Evolutionary conservation across 2,888 invertebrate genomes (phyloP).

Genomic region (Brachyptera putata): DNA sequence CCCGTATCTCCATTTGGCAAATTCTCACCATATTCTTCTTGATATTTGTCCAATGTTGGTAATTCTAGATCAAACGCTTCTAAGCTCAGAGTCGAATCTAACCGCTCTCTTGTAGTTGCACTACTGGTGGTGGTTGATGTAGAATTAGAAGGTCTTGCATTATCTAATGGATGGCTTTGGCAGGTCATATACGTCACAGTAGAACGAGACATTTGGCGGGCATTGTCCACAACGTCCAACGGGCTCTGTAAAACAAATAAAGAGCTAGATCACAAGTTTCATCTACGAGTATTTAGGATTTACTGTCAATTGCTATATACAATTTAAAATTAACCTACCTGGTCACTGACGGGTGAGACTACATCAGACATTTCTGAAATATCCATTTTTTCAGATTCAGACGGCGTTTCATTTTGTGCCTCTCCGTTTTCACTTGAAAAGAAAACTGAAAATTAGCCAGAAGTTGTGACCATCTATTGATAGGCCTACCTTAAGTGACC

Average conservation of each 20-base stretch:
- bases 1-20: no score
- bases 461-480: no score
- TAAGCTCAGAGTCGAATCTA: slow-evolving; percentile 27
- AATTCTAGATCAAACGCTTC: slow-evolving; percentile 29
- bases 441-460: slow-evolving; percentile 4
- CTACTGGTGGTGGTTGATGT: no score
- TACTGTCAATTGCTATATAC: background rate
- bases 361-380: slow-evolving; percentile 30
- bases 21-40: slow-evolving; percentile 30
- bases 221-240: slow-evolving; percentile 25
- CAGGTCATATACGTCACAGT: no score
- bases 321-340: background rate
- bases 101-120: no score
- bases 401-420: slow-evolving; percentile 27
- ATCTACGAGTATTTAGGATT: background rate
- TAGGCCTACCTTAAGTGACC: no score
- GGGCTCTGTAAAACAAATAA: slow-evolving; percentile 22
- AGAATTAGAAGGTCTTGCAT: no score
- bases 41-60: slow-evolving; percentile 27
- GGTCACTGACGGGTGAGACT: slow-evolving; percentile 26
- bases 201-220: background rate
- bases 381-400: slow-evolving; percentile 31
- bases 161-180: slow-evolving; percentile 23
- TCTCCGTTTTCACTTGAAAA: slow-evolving; percentile 28
- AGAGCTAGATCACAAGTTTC: no score